Conservation (phyloP, 2,888 invertebrate genomes). For the Scaptomyza flava region DNA sequence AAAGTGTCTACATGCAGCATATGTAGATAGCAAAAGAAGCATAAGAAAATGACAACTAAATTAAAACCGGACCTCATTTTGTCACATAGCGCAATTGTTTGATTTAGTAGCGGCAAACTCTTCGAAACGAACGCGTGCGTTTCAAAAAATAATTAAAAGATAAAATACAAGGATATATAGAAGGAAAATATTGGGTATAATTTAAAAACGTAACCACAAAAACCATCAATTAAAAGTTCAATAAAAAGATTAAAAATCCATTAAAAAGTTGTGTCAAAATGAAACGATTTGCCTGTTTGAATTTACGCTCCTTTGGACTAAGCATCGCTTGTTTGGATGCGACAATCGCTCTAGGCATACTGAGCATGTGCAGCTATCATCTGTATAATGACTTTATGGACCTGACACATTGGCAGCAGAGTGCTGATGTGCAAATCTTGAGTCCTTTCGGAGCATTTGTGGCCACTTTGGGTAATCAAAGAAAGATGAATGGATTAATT, state of each 20-base stretch:
- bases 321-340: slow-evolving; percentile 76
- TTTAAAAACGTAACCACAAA: not conserved
- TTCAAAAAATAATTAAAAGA: not conserved
- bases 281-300: slow-evolving; percentile 80
- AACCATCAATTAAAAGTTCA: not conserved
- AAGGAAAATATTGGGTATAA: not conserved
- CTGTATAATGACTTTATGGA: slow-evolving; percentile 77
- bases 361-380: slow-evolving; percentile 76
- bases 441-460: slow-evolving; percentile 76
- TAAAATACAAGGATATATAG: not conserved
- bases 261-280: slow-evolving; percentile 42
- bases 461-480: slow-evolving; percentile 70
- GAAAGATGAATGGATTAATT: not conserved
- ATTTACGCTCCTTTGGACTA: slow-evolving; percentile 71
- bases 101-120: slow-evolving; percentile 57
- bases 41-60: slow-evolving; percentile 38
- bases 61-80: slow-evolving; percentile 54
- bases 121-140: slow-evolving; percentile 58
- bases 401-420: slow-evolving; percentile 74
- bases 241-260: not conserved
- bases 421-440: slow-evolving; percentile 70
- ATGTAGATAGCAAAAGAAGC: not conserved
- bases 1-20: slow-evolving; percentile 18
- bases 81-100: slow-evolving; percentile 24
- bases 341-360: slow-evolving; percentile 64